phyloP scores from a whole-genome alignment of 2,113 vertebrate genomes.

The Circaetus cinerascens region DNA sequence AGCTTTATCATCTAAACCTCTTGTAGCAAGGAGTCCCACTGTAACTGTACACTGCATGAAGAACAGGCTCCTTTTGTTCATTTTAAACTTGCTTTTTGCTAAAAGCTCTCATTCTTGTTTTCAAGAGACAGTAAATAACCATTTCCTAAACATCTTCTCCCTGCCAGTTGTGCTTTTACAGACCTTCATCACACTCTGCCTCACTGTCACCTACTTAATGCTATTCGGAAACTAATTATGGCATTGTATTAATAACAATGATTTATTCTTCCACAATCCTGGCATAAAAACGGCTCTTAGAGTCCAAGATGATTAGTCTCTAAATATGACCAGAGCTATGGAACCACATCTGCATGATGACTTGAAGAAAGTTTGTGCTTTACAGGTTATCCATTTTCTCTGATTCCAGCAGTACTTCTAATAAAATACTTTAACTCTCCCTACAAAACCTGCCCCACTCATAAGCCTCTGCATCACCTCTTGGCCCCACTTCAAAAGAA shows the following conservation, averaged over 20 bases:
- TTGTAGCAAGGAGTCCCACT: neutral
- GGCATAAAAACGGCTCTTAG: neutral
- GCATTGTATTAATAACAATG: neutral
- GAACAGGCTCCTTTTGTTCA: neutral
- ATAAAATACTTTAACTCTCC: neutral
- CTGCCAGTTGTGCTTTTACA: neutral
- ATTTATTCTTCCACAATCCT: neutral
- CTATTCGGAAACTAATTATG: neutral
- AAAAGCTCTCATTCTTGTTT: neutral
- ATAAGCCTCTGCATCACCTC: neutral
- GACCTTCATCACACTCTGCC: neutral
- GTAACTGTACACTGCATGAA: neutral
- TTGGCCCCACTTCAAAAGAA: constrained; percentile 45
- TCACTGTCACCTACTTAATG: neutral
- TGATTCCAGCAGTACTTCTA: neutral
- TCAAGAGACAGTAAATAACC: neutral
- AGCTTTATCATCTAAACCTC: neutral
- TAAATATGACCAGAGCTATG: neutral
- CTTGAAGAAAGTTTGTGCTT: neutral
- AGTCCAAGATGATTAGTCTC: neutral
- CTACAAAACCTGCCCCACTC: neutral
- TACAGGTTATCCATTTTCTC: neutral
- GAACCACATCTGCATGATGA: neutral
- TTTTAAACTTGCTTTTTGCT: neutral
- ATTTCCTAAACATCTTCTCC: neutral